Evolutionary conservation across 2,113 vertebrate genomes (phyloP), one percentile per base, ranked within the genome.

Genomic region (Sebastes fasciatus): DNA sequence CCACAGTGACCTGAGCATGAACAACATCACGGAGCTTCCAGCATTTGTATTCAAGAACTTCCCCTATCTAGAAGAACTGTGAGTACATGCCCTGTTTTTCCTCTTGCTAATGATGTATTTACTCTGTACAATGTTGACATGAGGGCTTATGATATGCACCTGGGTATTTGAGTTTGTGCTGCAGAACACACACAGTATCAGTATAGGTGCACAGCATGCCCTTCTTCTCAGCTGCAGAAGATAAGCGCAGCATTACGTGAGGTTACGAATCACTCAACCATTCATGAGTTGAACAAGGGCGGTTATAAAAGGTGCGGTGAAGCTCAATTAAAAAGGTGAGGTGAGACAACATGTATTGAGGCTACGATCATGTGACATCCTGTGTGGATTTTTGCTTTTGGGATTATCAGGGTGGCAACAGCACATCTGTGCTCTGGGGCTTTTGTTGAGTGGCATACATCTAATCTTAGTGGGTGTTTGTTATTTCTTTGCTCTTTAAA

Each of bases 1-100:
- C 88, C 85, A 70, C 92, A 99, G 98, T 85, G 98, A 99, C 93
- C 95, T 99, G 93, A 99, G 98, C 93, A 99, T 99, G 98, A 99
- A 99, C 93, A 99, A 99, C 93, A 98, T 99, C 92, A 99, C 98
- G 1, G 97, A 97, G 86, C 94, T 99, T 70, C 98, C 97, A 84
- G 97, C 98, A 74, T 94, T 97, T 77, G 97, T 97, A 0, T 99
- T 99, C 94, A 97, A 96, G 95, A 98, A 96, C 83, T 96, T 99
- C 57, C 96, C 97, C 45, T 99, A 97, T 84, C 96, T 99, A 70
- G 98, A 99, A 88, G 98, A 99, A 88, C 92, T 99, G 98, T 99
- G 93, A 99, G 98, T 98, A 94, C 94, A 91, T 82, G 72, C 60
- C 48, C 54, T 45, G 12, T 14, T 45, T 65, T 66, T 63, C 65